Conservation (phyloP, 2,113 vertebrate species). For the Coptodon rendalli region DNA sequence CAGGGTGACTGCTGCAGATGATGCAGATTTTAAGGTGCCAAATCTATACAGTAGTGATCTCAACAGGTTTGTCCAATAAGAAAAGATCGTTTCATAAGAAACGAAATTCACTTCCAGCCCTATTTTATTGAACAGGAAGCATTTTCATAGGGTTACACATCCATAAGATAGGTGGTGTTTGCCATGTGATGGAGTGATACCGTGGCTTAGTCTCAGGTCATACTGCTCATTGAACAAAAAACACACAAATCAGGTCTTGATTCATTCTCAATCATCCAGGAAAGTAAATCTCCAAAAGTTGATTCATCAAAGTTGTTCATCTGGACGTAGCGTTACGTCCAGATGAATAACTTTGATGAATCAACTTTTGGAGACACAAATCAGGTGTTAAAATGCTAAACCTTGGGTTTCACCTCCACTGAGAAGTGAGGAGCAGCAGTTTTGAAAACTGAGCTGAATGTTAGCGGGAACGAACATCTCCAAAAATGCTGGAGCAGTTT, state of each 20-base stretch:
- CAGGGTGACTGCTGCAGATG: neutral
- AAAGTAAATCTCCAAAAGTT: no score
- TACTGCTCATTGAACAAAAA: neutral
- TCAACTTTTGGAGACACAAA: neutral
- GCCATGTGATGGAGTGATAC: neutral
- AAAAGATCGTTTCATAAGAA: neutral
- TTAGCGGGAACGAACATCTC: neutral
- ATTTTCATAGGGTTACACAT: neutral
- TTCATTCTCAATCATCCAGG: no score
- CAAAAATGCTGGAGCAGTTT: neutral
- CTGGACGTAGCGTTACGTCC: no score
- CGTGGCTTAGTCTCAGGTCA: neutral
- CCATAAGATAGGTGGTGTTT: neutral
- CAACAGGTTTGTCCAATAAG: neutral
- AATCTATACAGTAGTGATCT: neutral
- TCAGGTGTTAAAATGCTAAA: neutral
- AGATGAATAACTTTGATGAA: no score
- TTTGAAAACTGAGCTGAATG: neutral
- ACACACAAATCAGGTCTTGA: neutral
- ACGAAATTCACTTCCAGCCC: neutral
- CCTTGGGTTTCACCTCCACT: neutral
- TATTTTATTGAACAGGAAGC: neutral
- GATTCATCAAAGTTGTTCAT: no score
- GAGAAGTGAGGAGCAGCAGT: neutral
- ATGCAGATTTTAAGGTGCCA: neutral